phyloP scores from a whole-genome alignment of 2,888 invertebrate genomes.

The Lycaena phlaeas region DNA sequence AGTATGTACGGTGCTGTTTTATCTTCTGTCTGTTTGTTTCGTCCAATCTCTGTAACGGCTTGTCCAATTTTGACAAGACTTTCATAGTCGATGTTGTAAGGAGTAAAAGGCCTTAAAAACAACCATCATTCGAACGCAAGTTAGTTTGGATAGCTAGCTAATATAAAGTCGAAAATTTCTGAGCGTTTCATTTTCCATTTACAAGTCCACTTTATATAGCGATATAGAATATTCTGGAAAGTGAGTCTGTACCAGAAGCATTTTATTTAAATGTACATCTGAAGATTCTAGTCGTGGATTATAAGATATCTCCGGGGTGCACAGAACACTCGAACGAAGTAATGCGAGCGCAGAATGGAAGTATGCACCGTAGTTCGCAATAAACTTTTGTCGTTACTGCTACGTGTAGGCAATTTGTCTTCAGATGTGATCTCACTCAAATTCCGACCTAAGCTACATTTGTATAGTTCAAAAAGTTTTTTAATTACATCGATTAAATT shows the following conservation, averaged over 20 bases:
- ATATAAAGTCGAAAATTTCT: too few species aligned
- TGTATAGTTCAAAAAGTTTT: background rate
- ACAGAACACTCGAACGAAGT: conserved; percentile 17
- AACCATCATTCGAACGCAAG: too few species aligned
- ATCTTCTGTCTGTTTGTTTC: too few species aligned
- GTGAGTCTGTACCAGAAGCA: conserved; percentile 11
- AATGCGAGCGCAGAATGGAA: conserved; percentile 15
- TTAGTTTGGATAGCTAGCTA: too few species aligned
- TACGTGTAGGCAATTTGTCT: conserved; percentile 13
- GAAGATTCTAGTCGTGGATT: conserved; percentile 3
- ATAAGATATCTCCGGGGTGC: conserved; percentile 16
- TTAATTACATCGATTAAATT: conserved; percentile 1
- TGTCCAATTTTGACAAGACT: too few species aligned
- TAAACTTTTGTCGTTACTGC: conserved; percentile 18
- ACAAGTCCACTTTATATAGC: background rate
- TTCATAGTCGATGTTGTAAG: too few species aligned
- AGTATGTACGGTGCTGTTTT: too few species aligned
- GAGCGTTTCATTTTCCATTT: background rate
- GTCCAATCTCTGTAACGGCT: too few species aligned
- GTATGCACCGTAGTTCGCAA: conserved; percentile 14
- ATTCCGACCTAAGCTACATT: conserved; percentile 4
- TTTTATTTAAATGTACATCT: conserved; percentile 1
- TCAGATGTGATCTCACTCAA: conserved; percentile 11
- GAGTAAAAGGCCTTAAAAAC: too few species aligned
- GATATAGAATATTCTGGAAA: conserved; percentile 1